Base-by-base conservation (phyloP, 2,888 invertebrate genomes). In the Dastarcus helophoroides region DNA sequence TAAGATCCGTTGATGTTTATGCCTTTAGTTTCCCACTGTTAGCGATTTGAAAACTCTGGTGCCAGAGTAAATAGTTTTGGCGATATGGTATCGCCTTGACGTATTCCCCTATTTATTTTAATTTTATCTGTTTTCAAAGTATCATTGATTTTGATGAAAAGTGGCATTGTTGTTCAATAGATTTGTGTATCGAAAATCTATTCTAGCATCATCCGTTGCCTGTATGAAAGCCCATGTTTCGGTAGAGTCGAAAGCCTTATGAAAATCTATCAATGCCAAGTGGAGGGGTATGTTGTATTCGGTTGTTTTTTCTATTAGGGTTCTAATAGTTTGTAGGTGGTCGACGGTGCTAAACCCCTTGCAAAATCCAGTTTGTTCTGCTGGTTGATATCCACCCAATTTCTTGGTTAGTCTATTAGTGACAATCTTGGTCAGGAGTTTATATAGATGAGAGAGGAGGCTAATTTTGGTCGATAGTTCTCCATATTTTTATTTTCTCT, bases 21-120 rank as follows among this genome's bases (percentile, higher is more conserved):
- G n/a, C n/a, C n/a, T n/a, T n/a, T n/a, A n/a, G n/a, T n/a, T n/a
- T n/a, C n/a, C n/a, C n/a, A n/a, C n/a, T n/a, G n/a, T n/a, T n/a
- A n/a, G n/a, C n/a, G n/a, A n/a, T n/a, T n/a, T n/a, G n/a, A n/a
- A n/a, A n/a, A n/a, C 21, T 28, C 27, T 13, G 19, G 17, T 10
- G 19, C 22, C 19, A 17, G 13, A 24, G 22, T 14, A 14, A 30
- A 30, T 7, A 32, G 16, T 13, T 28, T 28, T 7, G 62, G 11
- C 41, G 46, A 16, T 61, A 62, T 36, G 31, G 36, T 3, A 30
- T 62, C 14, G 57, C 62, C n/a, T n/a, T n/a, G n/a, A n/a, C n/a
- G n/a, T n/a, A n/a, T n/a, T n/a, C n/a, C 8, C 42, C 56, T 1
- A 51, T 53, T n/a, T 22, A 29, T 6, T 8, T 3, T n/a, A 12